Percentiles rank a stretch among this genome's conserved stretches.
Evolutionary conservation across 2,797 vertebrate species (phyloP).

Genomic region (Chlorospingus semifuscus): DNA sequence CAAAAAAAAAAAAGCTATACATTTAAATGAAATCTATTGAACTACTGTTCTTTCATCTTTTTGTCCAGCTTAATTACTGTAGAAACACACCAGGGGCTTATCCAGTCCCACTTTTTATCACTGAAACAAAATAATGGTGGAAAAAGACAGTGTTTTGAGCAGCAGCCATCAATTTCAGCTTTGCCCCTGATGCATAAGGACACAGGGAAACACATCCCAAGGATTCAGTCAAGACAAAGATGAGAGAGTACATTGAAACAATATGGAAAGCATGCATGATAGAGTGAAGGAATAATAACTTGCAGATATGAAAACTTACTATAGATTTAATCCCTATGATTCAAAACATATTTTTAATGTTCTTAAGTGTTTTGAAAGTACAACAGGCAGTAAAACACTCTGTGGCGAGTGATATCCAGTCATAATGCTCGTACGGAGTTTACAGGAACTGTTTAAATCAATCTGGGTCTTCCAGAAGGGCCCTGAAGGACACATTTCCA

Average conservation of each 20-base stretch:
- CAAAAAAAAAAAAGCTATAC: fast-evolving
- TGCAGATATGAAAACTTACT: neutral
- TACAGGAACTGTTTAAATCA: neutral
- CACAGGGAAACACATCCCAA: neutral
- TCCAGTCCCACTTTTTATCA: neutral
- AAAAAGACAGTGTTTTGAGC: neutral
- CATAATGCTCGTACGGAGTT: neutral
- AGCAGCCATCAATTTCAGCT: neutral
- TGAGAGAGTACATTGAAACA: neutral
- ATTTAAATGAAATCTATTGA: neutral
- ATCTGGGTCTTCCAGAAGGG: neutral
- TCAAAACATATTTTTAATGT: neutral
- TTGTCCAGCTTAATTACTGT: neutral
- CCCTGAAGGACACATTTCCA: neutral
- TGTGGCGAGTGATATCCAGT: neutral
- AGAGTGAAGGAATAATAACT: neutral
- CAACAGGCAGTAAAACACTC: neutral
- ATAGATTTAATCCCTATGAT: neutral
- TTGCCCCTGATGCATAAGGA: neutral
- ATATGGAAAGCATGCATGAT: fast-evolving
- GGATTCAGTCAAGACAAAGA: neutral
- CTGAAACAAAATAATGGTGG: neutral
- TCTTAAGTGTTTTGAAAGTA: neutral
- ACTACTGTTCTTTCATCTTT: neutral
- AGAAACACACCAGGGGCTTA: neutral